Evolutionary conservation across 2,113 vertebrate species (phyloP).

Genomic region (Sander lucioperca): DNA sequence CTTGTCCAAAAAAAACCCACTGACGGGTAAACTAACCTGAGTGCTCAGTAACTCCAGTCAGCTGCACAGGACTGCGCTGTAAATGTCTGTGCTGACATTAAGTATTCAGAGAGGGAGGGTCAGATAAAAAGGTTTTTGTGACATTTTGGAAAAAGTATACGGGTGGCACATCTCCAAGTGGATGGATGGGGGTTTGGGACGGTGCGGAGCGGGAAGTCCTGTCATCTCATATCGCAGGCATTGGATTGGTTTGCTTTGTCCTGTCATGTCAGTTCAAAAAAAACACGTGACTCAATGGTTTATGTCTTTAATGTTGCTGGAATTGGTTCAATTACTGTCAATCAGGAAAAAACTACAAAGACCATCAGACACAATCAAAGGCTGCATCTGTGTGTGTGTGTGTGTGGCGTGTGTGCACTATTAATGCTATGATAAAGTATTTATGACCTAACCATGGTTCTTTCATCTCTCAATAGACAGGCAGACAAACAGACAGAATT

Average conservation of each 20-base stretch:
- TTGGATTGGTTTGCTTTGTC: conserved; percentile 58
- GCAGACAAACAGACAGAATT: conserved; percentile 45
- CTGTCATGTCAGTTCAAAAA: conserved; percentile 66
- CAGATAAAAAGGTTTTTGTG: conserved; percentile 44
- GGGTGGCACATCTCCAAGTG: conserved; percentile 32
- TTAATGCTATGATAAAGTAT: conserved; percentile 76
- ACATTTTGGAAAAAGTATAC: conserved; percentile 47
- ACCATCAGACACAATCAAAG: conserved; percentile 68
- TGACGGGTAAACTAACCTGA: neutral
- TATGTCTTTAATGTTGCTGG: conserved; percentile 73
- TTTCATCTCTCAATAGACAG: conserved; percentile 68
- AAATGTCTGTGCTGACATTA: conserved; percentile 15
- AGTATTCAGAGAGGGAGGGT: conserved; percentile 40
- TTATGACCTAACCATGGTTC: conserved; percentile 67
- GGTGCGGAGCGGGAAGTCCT: conserved; percentile 46
- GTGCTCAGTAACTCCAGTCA: neutral
- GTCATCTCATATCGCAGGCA: conserved; percentile 43
- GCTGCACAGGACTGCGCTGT: conserved; percentile 2
- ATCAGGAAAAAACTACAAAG: conserved; percentile 74
- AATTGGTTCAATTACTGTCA: conserved; percentile 77
- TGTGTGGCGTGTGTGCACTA: conserved; percentile 17
- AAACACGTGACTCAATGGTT: conserved; percentile 60
- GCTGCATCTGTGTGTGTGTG: conserved; percentile 39
- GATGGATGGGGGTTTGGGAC: conserved; percentile 28
- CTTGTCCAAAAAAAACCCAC: neutral